Evolutionary conservation across 1,140 invertebrate species (phyloP).

Genomic region (Chionoecetes opilio): DNA sequence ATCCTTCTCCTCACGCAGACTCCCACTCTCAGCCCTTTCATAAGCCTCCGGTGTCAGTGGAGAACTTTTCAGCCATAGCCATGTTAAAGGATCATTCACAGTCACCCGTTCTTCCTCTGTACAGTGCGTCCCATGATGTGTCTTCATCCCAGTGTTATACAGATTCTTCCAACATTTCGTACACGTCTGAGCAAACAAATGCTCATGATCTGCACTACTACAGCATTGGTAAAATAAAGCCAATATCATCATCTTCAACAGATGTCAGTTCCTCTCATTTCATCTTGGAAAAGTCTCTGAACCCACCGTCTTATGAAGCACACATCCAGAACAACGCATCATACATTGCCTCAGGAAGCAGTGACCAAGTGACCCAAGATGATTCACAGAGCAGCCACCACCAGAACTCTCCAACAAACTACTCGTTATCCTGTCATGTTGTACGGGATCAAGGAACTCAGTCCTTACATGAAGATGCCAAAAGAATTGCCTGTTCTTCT

Average conservation of each 20-base stretch:
- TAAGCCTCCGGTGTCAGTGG: not conserved
- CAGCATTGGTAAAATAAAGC: not conserved
- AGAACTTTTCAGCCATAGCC: not conserved
- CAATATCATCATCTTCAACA: slow-evolving; percentile 36
- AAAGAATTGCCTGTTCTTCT: slow-evolving; percentile 47
- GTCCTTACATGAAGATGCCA: slow-evolving; percentile 10
- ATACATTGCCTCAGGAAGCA: slow-evolving; percentile 36
- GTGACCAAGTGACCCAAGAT: not conserved
- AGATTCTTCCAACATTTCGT: not conserved
- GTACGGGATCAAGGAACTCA: slow-evolving; percentile 36
- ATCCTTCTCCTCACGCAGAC: slow-evolving; percentile 44
- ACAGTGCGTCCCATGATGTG: slow-evolving; percentile 9
- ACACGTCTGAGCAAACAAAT: not conserved
- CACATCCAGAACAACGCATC: slow-evolving; percentile 56
- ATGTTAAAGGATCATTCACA: not conserved
- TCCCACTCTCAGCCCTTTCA: slow-evolving; percentile 49
- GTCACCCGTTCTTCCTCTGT: slow-evolving; percentile 40
- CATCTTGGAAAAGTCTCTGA: slow-evolving; percentile 57
- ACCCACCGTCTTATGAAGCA: slow-evolving; percentile 71
- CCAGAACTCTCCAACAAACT: slow-evolving; percentile 53
- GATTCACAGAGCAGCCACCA: not conserved
- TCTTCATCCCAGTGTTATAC: slow-evolving; percentile 30
- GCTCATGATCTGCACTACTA: slow-evolving; percentile 56
- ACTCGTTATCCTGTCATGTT: slow-evolving; percentile 55
- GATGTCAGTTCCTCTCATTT: slow-evolving; percentile 45